Conservation (phyloP, 2,797 vertebrate species). For the Brachyrhaphis roseni region DNA sequence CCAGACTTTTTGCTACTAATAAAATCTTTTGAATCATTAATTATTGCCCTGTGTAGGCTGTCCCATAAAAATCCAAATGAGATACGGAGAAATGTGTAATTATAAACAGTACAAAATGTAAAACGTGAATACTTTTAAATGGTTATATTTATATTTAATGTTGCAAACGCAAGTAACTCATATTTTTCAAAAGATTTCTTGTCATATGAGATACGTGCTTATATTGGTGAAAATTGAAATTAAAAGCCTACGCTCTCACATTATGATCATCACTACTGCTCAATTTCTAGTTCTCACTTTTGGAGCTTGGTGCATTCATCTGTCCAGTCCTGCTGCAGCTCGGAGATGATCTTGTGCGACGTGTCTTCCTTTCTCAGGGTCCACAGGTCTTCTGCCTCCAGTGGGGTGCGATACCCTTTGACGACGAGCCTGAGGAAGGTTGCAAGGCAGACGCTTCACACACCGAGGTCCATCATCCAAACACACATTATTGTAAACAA, state of each 20-base stretch:
- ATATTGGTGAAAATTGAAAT: background rate
- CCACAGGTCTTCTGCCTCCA: slow-evolving; percentile 89
- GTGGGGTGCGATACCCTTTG: slow-evolving; percentile 84
- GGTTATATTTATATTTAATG: background rate
- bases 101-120: background rate
- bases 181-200: background rate
- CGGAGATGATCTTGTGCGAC: slow-evolving; percentile 87
- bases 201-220: background rate
- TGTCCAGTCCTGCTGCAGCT: slow-evolving; percentile 86
- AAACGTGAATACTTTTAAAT: background rate
- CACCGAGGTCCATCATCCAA: slow-evolving; percentile 42
- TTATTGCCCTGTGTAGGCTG: background rate
- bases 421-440: slow-evolving; percentile 83
- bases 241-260: no score
- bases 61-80: background rate
- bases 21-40: background rate
- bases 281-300: slow-evolving; percentile 78
- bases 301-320: slow-evolving; percentile 69
- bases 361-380: slow-evolving; percentile 86
- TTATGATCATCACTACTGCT: background rate
- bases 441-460: slow-evolving; percentile 36
- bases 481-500: slow-evolving; percentile 69
- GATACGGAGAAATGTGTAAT: background rate
- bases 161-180: background rate
- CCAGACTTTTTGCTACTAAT: background rate